Evolutionary conservation across 2,797 vertebrate species (phyloP).

Genomic region (Psittacula echo): DNA sequence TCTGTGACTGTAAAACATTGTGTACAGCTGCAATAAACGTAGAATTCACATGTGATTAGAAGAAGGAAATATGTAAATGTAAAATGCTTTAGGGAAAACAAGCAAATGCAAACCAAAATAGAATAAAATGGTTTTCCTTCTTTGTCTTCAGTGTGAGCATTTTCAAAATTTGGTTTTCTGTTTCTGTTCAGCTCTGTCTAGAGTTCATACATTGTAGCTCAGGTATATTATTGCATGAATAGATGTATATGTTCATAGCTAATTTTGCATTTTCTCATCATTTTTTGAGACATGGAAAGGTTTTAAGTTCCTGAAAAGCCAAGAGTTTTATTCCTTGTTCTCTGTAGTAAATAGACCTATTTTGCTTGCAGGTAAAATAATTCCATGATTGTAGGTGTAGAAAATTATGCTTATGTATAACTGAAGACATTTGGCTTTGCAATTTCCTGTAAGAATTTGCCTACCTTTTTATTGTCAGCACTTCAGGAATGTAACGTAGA

Average conservation of each 20-base stretch:
- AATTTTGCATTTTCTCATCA: not conserved
- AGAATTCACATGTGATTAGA: not conserved
- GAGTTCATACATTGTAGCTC: not conserved
- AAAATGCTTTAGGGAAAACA: not conserved
- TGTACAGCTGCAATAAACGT: not conserved
- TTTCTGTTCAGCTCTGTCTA: not conserved
- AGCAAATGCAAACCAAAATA: not conserved
- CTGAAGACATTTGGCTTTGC: not conserved
- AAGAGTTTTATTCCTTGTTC: not conserved
- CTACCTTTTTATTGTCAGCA: not conserved
- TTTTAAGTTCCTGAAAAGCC: not conserved
- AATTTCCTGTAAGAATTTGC: not conserved
- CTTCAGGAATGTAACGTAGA: not conserved
- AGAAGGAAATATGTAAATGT: not conserved
- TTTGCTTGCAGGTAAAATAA: not conserved
- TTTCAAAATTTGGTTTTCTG: not conserved
- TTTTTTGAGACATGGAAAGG: not conserved
- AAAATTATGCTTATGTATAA: accelerated
- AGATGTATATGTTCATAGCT: not conserved
- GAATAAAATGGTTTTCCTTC: not conserved
- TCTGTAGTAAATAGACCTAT: not conserved
- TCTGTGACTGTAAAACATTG: not conserved
- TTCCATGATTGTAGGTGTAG: not conserved
- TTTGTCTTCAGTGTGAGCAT: not conserved
- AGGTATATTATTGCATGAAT: not conserved